A percentile compares a stretch with the other conserved stretches of the same genome.
These are phyloP conservation scores for Python bivittatus DNA, from an alignment of 2,113 vertebrate genomes.

Conservation along the genomic window DNA sequence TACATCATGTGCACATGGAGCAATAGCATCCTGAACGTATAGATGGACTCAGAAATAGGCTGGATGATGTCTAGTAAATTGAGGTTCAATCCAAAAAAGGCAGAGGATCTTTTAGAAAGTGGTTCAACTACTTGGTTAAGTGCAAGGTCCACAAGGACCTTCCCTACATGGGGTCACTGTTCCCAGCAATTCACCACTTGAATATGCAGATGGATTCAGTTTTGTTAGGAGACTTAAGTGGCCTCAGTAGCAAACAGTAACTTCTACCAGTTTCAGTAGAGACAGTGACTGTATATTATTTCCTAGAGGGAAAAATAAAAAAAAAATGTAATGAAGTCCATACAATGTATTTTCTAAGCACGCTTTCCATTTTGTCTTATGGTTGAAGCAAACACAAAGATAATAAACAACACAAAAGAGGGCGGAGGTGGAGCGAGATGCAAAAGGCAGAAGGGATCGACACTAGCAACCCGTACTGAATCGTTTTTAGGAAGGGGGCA, in stretches of 20 bases:
- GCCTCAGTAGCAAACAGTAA: not conserved
- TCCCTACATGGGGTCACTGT: not conserved
- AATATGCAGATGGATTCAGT: not conserved
- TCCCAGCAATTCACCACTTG: not conserved
- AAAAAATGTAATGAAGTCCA: not conserved
- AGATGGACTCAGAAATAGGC: not conserved
- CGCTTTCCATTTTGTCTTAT: not conserved
- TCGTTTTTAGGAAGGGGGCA: not conserved
- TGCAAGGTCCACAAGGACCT: not conserved
- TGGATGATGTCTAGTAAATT: not conserved
- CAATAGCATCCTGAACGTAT: not conserved
- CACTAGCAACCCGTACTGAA: not conserved
- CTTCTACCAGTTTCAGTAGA: not conserved
- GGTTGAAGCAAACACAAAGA: not conserved
- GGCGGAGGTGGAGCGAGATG: not conserved
- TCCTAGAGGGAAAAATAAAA: not conserved
- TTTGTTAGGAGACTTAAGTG: not conserved
- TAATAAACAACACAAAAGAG: not conserved
- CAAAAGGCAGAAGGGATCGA: not conserved
- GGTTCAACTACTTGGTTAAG: not conserved
- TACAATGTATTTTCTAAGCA: not conserved
- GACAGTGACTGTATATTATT: not conserved
- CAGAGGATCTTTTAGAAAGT: not conserved
- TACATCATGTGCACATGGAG: not conserved
- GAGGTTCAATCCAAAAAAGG: not conserved